Evolutionary conservation across 2,888 invertebrate species (phyloP), one percentile per base, ranked within the genome.

Genomic region (Xanthorhoe designata): DNA sequence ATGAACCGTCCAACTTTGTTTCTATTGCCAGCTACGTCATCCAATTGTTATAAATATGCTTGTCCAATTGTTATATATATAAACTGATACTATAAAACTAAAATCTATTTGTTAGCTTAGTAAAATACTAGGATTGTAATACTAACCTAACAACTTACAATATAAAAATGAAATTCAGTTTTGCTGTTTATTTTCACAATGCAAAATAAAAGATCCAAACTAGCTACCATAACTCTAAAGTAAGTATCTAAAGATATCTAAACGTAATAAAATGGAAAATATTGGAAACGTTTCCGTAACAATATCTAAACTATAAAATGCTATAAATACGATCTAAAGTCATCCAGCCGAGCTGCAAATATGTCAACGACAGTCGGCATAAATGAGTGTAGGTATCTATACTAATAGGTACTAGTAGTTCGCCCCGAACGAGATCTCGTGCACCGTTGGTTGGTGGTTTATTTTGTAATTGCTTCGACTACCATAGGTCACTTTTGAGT

Each of bases 241-340:
- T 3, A 19, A 42, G 19, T 42, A 55, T 38, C 35, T 38, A 42
- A 55, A 55, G 42, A 55, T 19, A 51, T 51, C 13, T 13, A n/a
- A 42, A 19, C 55, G 19, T 15, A 17, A 32, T 49, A 19, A 29
- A 45, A 55, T 55, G 2, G 15, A 50, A 54, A 61, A 55, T 50
- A 50, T 61, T 54, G 61, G 50, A 50, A 24, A 15, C 24, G 50
- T 56, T 56, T 56, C 50, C 56, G 56, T 62, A 56, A 51, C 56
- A 62, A 56, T 56, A 24, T n/a, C 38, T 15, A 24, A 55, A 24
- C 18, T n/a, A 56, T 42, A 45, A 56, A 56, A 13, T 24, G 42
- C 55, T 62, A 62, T 55, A 61, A 62, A 62, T 56, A 56, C 8
- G 13, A 42, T 56, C 42, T 38, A 51, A 29, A 51, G 17, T 15